phyloP scores from a whole-genome alignment of 2,113 vertebrate genomes.

The Triplophysa tibetana region DNA sequence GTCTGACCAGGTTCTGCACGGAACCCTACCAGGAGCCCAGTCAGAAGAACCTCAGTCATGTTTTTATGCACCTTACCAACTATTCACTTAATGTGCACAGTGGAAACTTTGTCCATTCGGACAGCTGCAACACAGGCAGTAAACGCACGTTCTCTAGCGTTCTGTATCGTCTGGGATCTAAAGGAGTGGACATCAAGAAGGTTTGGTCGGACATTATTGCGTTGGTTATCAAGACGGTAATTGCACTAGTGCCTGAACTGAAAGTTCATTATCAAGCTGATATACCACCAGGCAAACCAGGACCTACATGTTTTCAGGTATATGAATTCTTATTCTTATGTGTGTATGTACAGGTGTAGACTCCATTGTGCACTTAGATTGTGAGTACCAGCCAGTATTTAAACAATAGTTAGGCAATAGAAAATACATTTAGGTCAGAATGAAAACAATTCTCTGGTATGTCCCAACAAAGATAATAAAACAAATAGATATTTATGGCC shows the following conservation, averaged over 20 bases:
- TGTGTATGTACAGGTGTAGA: not conserved
- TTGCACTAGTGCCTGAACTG: constrained; percentile 92
- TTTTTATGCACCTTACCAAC: constrained; percentile 98
- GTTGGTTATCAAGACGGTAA: constrained; percentile 93
- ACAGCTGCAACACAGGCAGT: constrained; percentile 89
- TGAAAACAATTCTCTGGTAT: too few relatives aligned
- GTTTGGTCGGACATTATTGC: constrained; percentile 97
- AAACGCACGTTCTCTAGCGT: constrained; percentile 95
- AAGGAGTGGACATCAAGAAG: constrained; percentile 90
- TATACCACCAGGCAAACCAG: constrained; percentile 90
- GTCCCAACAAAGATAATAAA: too few relatives aligned
- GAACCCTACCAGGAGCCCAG: constrained; percentile 95
- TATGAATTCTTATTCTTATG: not conserved
- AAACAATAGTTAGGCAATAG: too few relatives aligned
- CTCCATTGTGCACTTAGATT: too few relatives aligned
- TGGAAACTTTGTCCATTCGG: constrained; percentile 90
- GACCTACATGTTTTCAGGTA: constrained; percentile 97
- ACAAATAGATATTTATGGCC: too few relatives aligned
- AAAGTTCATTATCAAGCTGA: constrained; percentile 93
- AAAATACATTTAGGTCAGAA: too few relatives aligned
- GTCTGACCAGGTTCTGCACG: constrained; percentile 94
- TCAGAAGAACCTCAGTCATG: constrained; percentile 88
- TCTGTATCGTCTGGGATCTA: constrained; percentile 84
- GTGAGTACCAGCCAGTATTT: too few relatives aligned
- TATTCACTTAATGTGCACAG: constrained; percentile 96